A percentile compares a stretch with the other conserved stretches of the same genome.
Conservation (phyloP, 2,797 vertebrate species). For the Xyrichtys novacula region DNA sequence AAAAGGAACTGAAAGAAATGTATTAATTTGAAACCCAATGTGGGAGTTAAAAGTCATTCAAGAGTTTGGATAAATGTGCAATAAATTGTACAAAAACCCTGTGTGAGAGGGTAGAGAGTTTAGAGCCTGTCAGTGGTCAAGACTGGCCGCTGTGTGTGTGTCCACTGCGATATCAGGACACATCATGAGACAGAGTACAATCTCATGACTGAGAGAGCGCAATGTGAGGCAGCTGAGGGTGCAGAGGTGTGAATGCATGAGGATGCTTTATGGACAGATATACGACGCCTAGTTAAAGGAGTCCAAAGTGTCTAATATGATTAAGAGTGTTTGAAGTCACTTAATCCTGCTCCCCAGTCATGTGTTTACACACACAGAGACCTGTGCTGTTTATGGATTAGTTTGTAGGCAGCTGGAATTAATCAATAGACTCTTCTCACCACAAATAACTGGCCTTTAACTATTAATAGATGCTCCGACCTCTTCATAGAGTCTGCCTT, state of each 20-base stretch:
- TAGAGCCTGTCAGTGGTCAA: slow-evolving; percentile 5
- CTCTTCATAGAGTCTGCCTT: slow-evolving; percentile 27
- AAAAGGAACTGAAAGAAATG: too few relatives aligned
- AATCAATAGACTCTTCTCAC: slow-evolving; percentile 61
- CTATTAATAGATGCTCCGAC: slow-evolving; percentile 33
- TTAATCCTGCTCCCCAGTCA: slow-evolving; percentile 22
- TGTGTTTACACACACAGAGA: slow-evolving; percentile 32
- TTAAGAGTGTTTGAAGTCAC: slow-evolving; percentile 32
- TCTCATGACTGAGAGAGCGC: slow-evolving; percentile 61
- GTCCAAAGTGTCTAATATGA: background rate
- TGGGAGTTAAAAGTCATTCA: background rate
- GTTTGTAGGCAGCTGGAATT: slow-evolving; percentile 34
- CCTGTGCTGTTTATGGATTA: slow-evolving; percentile 54
- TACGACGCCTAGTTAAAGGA: background rate
- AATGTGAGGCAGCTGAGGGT: slow-evolving; percentile 30
- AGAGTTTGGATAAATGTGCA: background rate
- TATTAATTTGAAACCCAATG: too few relatives aligned
- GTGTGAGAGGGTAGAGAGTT: background rate
- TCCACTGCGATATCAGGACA: slow-evolving; percentile 60
- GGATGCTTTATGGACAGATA: slow-evolving; percentile 11
- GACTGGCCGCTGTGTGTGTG: slow-evolving; percentile 51
- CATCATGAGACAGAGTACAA: slow-evolving; percentile 67
- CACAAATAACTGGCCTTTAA: slow-evolving; percentile 39
- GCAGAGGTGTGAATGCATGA: slow-evolving; percentile 51
- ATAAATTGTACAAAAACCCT: slow-evolving; percentile 4